Evolutionary conservation across 2,888 invertebrate genomes (phyloP), one percentile per base, ranked within the genome.

Genomic region (Thereva nobilitata): DNA sequence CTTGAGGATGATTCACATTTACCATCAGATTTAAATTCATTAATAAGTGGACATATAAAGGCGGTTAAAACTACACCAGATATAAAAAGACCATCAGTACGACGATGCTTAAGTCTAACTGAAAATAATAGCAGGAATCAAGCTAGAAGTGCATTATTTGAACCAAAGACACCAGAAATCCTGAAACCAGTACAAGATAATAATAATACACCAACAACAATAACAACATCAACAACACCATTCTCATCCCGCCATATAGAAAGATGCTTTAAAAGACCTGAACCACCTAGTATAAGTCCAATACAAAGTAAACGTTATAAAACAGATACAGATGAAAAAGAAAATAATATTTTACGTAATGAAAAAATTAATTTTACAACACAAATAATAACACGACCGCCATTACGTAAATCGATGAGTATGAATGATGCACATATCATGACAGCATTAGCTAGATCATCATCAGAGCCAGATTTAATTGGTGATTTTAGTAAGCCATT

Each of bases 401-500:
- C 82, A 1, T 74, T 88, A 64, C 84, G 87, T 71, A 81, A 91
- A 57, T 87, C 88, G 35, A 84, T 87, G 72, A 93, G 93, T 0
- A 91, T 92, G 71, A 91, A 90, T 54, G 93, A 93, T 76, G 87
- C 87, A 0, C 78, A 79, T 68, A 89, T 90, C 9, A 90, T 89
- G 86, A 85, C 85, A 7, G 91, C 91, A 0, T 79, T 92, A 70
- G 87, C 89, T 10, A 80, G 88, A 80, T 89, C 90, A 40, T 82
- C 85, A 2, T 83, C 83, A 4, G 89, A 91, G 70, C 87, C 89
- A 0, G 90, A 92, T 76, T 82, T 95, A 5, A 93, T 93, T 64
- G 95, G 94, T 0, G 95, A 95, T 79, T 93, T 92, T 78, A 89
- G 88, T 45, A 86, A 86, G 69, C 85, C 89, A 0, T 93, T 89